phyloP scores from a whole-genome alignment of 2,797 vertebrate genomes.

The Hirundo rustica region DNA sequence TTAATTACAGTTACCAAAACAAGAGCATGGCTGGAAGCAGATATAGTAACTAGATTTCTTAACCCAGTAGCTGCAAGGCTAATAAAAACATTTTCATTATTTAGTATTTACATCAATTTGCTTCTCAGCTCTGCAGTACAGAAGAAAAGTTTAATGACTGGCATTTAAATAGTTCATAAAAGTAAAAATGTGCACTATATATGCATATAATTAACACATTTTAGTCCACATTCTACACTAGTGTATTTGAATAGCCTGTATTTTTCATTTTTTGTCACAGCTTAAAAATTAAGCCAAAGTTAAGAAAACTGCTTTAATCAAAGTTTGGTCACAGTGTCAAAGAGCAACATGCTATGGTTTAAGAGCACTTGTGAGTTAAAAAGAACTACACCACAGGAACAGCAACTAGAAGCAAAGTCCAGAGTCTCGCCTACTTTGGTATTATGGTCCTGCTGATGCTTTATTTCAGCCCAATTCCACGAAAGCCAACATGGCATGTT shows the following conservation, averaged over 20 bases:
- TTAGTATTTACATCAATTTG: background rate
- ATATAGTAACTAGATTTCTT: background rate
- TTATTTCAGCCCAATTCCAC: background rate
- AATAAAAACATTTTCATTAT: background rate
- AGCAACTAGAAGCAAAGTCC: background rate
- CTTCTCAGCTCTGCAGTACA: background rate
- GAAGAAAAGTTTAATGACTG: background rate
- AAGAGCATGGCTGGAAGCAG: background rate
- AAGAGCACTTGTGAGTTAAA: conserved; percentile 6
- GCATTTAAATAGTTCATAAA: background rate
- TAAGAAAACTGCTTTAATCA: background rate
- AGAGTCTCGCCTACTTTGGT: background rate
- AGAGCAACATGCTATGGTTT: background rate
- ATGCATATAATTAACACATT: background rate
- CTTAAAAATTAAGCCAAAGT: background rate
- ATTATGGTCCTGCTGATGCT: background rate
- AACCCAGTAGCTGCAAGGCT: background rate
- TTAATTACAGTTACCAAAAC: background rate
- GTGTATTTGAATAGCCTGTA: background rate
- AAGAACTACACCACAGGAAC: background rate
- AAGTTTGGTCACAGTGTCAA: background rate
- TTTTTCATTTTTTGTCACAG: background rate
- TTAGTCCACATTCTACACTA: background rate
- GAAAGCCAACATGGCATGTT: background rate
- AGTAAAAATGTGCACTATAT: background rate